Conservation (phyloP, 2,113 vertebrate species). For the Cichladusa arquata region DNA sequence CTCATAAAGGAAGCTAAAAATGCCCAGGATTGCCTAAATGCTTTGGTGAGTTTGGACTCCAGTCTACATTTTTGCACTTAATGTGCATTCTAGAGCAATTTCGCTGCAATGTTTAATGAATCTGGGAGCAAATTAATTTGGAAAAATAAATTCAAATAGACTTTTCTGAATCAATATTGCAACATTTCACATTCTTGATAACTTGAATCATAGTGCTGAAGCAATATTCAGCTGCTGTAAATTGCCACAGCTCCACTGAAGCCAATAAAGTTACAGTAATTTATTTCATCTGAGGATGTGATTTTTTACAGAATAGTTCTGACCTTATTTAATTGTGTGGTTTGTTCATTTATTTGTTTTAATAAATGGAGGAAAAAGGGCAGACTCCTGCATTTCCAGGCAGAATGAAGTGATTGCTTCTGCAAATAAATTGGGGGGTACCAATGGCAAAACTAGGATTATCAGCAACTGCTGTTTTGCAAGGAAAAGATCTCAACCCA, state of each 20-base stretch:
- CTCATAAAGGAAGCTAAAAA: background rate
- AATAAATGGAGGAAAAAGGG: background rate
- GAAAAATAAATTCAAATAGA: slow-evolving; percentile 39
- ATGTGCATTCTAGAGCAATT: background rate
- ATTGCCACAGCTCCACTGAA: slow-evolving; percentile 6
- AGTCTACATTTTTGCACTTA: background rate
- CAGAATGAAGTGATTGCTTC: background rate
- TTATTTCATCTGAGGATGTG: background rate
- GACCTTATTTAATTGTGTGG: background rate
- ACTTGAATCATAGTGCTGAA: background rate
- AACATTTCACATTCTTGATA: slow-evolving; percentile 36
- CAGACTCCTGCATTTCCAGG: background rate
- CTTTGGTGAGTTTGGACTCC: background rate
- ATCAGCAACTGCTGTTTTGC: background rate
- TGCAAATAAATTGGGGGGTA: background rate
- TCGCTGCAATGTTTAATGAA: background rate
- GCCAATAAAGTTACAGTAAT: slow-evolving; percentile 3
- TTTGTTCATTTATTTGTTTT: background rate
- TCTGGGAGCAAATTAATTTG: slow-evolving; percentile 14
- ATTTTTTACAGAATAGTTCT: slow-evolving; percentile 1
- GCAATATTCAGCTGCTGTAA: slow-evolving; percentile 29
- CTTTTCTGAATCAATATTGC: slow-evolving; percentile 36
- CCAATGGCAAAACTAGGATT: background rate
- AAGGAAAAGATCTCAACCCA: background rate
- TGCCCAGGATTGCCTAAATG: background rate